Percentiles rank a stretch among this genome's conserved stretches.
phyloP scores from a whole-genome alignment of 2,113 vertebrate genomes.

The Columba livia region DNA sequence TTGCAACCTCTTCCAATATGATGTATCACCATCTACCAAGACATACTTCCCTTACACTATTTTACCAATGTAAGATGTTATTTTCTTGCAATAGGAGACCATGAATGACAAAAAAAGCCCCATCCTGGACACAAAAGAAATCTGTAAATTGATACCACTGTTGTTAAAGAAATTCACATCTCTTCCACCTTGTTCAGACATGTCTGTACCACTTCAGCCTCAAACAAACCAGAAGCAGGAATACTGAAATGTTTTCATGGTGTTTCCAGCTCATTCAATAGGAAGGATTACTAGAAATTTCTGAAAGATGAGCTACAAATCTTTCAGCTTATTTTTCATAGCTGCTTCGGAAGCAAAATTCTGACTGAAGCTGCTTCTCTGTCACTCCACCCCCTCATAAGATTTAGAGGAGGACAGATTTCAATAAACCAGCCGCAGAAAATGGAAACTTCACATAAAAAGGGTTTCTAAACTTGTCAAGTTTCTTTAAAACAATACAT shows the following conservation, averaged over 20 bases:
- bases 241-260: not conserved
- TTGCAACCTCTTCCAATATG: not conserved
- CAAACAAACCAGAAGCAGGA: not conserved
- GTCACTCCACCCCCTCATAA: not conserved
- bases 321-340: not conserved
- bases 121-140: not conserved
- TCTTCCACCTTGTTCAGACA: not conserved
- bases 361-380: not conserved
- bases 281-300: not conserved
- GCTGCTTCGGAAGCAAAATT: not conserved
- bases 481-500: not conserved
- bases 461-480: not conserved
- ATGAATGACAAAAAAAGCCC: not conserved
- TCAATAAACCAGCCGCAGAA: not conserved
- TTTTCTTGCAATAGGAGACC: not conserved
- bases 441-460: not conserved
- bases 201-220: not conserved
- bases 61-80: not conserved
- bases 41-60: not conserved
- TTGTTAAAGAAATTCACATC: not conserved
- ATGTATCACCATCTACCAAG: no score
- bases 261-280: not conserved
- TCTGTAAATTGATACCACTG: not conserved
- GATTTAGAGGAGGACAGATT: not conserved
- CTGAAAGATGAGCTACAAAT: not conserved